These are phyloP conservation scores for Notarius lentiginosus DNA, from an alignment of 2,113 vertebrate species.

Conservation along the genomic window DNA sequence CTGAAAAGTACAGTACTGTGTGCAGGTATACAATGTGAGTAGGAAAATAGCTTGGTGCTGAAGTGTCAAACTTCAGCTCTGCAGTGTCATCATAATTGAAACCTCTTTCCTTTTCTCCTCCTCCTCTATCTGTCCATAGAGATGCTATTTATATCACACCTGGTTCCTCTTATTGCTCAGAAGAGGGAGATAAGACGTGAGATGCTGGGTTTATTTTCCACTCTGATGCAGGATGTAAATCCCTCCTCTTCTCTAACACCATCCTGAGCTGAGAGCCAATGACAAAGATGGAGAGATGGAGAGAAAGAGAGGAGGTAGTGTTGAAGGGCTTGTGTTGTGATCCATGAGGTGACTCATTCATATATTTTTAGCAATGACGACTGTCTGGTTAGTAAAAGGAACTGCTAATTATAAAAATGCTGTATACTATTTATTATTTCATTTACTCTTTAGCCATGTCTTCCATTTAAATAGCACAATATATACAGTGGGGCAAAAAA, in stretches of 20 bases:
- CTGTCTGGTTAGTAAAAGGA: slow-evolving; percentile 1
- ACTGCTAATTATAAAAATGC: neutral
- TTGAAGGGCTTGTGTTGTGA: neutral
- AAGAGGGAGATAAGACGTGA: neutral
- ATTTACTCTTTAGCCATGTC: neutral
- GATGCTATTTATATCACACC: slow-evolving; percentile 36
- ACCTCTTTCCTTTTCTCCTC: neutral
- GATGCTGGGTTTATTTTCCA: slow-evolving; percentile 4
- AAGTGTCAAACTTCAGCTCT: neutral
- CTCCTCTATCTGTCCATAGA: neutral
- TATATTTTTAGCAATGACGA: neutral
- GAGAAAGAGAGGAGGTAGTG: neutral
- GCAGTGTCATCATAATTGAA: neutral
- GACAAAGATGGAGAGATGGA: neutral
- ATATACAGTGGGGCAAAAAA: too few relatives aligned
- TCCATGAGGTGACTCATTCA: slow-evolving; percentile 13
- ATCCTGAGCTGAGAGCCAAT: neutral
- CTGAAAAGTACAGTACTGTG: neutral
- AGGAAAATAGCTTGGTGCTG: neutral
- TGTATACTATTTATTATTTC: neutral
- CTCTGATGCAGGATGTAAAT: neutral
- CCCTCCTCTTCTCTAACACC: slow-evolving; percentile 18
- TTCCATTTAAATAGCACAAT: too few relatives aligned
- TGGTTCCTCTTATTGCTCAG: slow-evolving; percentile 6
- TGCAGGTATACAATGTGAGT: neutral